Percentiles rank a stretch among this genome's conserved stretches.
phyloP scores from a whole-genome alignment of 2,888 invertebrate species.

The Cyrtodaria siliqua region DNA sequence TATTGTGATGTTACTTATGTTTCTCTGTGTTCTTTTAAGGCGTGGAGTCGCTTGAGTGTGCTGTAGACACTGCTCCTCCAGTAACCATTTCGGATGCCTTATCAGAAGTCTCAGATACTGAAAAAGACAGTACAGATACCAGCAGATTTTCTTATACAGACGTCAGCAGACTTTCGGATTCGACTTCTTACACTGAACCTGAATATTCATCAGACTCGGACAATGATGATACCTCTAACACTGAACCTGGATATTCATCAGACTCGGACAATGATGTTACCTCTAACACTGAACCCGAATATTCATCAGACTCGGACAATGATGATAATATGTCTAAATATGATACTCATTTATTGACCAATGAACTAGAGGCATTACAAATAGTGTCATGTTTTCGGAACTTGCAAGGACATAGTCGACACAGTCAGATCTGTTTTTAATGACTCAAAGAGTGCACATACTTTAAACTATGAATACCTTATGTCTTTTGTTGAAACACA shows the following conservation, averaged over 20 bases:
- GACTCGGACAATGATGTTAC: conserved; percentile 17
- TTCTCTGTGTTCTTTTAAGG: too few species aligned
- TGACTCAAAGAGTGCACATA: conserved; percentile 26
- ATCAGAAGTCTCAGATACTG: conserved; percentile 23
- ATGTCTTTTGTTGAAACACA: conserved; percentile 26
- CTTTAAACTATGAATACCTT: conserved; percentile 33
- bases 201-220: conserved; percentile 8
- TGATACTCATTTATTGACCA: conserved; percentile 15
- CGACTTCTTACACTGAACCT: conserved; percentile 30
- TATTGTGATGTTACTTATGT: too few species aligned
- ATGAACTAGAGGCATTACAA: conserved; percentile 37
- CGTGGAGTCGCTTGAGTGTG: conserved; percentile 29
- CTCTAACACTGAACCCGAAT: conserved; percentile 16
- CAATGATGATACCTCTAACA: conserved; percentile 18
- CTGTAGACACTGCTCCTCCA: conserved; percentile 20
- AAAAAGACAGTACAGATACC: conserved; percentile 26
- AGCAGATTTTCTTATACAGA: conserved; percentile 30
- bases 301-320: conserved; percentile 13
- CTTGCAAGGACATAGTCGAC: conserved; percentile 36
- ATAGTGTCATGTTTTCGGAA: conserved; percentile 40
- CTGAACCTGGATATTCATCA: too few species aligned
- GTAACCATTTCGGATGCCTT: conserved; percentile 31
- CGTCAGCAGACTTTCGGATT: conserved; percentile 23
- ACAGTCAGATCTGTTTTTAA: conserved; percentile 34
- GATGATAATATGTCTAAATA: conserved; percentile 8